These are phyloP conservation scores for Coendou prehensilis DNA, from an alignment of 2,797 vertebrate species.

Conservation along the genomic window DNA sequence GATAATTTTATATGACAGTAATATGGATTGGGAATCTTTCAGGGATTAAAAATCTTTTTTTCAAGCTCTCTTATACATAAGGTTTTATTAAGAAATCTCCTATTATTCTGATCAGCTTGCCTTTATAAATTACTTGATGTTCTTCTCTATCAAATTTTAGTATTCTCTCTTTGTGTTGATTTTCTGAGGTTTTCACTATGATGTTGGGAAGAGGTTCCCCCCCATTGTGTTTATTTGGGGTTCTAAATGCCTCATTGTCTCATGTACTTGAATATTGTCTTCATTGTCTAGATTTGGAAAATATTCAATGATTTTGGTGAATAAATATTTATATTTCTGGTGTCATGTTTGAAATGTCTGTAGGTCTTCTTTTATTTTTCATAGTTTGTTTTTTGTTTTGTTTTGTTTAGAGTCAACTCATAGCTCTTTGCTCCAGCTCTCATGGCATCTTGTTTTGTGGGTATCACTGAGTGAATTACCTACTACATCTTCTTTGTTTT, in stretches of 20 bases:
- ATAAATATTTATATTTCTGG: neutral
- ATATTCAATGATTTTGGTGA: neutral
- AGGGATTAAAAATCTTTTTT: neutral
- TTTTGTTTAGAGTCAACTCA: neutral
- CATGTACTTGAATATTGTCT: neutral
- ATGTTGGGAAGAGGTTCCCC: neutral
- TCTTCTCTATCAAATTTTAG: neutral
- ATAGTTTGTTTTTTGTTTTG: neutral
- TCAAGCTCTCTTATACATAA: neutral
- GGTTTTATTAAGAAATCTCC: neutral
- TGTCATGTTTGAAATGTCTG: neutral
- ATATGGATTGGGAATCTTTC: neutral
- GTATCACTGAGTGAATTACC: neutral
- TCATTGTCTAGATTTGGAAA: neutral
- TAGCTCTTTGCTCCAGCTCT: neutral
- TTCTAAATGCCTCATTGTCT: neutral
- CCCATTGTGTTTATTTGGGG: neutral
- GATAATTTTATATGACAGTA: neutral
- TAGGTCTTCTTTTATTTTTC: neutral
- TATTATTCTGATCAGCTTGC: neutral
- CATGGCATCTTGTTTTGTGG: neutral
- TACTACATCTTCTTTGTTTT: neutral
- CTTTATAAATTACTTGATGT: neutral
- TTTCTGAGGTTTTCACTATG: neutral
- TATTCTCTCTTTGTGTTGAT: neutral